Evolutionary conservation across 92 coral and sea anemone genomes (phyloP), one percentile per base, ranked within the genome.

Genomic region (Heliopora coerulea): DNA sequence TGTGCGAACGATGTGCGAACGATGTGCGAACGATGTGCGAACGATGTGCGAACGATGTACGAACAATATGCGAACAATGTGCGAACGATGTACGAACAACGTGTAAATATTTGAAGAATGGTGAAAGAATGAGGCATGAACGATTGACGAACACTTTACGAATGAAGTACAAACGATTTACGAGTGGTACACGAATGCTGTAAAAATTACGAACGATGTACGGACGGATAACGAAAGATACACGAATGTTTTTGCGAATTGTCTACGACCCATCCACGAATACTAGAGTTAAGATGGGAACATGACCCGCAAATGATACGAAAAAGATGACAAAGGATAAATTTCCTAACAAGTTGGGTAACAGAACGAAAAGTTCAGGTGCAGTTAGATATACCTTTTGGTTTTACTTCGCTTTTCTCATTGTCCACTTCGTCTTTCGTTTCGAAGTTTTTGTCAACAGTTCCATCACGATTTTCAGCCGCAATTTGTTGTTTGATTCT

Each of bases 401-500:
- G 70, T 37, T 17, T 61, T 33, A 50, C 33, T 37, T 52, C 11
- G 26, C 62, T 40, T 32, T 70, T 74, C 82, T 64, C 73, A 65
- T 15, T 69, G 21, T 28, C 17, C 18, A 10, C 21, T 33, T 57
- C 46, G 57, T 83, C 73, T 59, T 50, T 62, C 44, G 73, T 80
- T 35, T 80, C 67, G 13, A 49, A 42, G 56, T 50, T 69, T 31
- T 64, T 72, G 37, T 66, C 80, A 0, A 58, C 77, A 24, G 91
- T 87, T 42, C 91, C 83, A 37, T 78, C 86, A 18, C 89, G 80
- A 62, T 95, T 93, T 8, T 91, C 83, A 46, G 97, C 96, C 23
- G 99, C 99, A 7, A 86, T 88, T 82, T 95, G 99, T 35, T 96
- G 97, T 62, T 88, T 95, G 26, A 95, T 96, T 56, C 89, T 81